Evolutionary conservation across 1,140 invertebrate genomes (phyloP).

Genomic region (Euborellia annulipes): DNA sequence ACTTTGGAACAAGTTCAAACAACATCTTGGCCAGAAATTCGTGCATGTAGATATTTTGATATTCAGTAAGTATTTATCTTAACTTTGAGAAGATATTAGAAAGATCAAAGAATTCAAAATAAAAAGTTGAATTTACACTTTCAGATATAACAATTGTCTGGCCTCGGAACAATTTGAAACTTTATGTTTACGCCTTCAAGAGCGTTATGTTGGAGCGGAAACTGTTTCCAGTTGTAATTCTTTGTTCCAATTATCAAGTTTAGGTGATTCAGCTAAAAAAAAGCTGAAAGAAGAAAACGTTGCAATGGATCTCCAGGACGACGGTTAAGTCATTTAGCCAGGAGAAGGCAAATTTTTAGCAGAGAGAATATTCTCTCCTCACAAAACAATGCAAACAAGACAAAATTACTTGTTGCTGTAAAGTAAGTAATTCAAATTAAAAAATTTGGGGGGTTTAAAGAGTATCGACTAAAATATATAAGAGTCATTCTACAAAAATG

Average conservation of each 20-base stretch:
- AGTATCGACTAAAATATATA: too few species aligned
- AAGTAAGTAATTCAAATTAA: conserved; percentile 18
- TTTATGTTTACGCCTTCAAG: conserved; percentile 36
- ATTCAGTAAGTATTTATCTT: too few species aligned
- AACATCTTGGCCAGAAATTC: too few species aligned
- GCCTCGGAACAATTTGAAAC: conserved; percentile 42
- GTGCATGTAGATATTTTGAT: too few species aligned
- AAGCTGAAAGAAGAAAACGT: conserved; percentile 32
- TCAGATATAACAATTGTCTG: conserved; percentile 44
- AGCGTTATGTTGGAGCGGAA: conserved; percentile 44
- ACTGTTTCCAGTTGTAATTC: conserved; percentile 46
- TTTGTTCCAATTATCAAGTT: conserved; percentile 33
- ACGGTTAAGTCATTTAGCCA: conserved; percentile 45
- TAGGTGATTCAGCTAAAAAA: conserved; percentile 34
- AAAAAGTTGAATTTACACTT: too few species aligned
- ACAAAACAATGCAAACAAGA: conserved; percentile 21
- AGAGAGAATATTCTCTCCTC: conserved; percentile 31
- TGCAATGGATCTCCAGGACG: conserved; percentile 43
- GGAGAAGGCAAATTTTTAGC: conserved; percentile 44
- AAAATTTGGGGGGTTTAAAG: too few species aligned
- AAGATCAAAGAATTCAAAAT: too few species aligned
- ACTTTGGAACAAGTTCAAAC: too few species aligned
- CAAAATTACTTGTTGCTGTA: conserved; percentile 22
- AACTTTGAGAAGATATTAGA: too few species aligned
- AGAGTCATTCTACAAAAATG: too few species aligned